Conservation (phyloP, 2,888 invertebrate genomes). For the Agrotis clavis region DNA sequence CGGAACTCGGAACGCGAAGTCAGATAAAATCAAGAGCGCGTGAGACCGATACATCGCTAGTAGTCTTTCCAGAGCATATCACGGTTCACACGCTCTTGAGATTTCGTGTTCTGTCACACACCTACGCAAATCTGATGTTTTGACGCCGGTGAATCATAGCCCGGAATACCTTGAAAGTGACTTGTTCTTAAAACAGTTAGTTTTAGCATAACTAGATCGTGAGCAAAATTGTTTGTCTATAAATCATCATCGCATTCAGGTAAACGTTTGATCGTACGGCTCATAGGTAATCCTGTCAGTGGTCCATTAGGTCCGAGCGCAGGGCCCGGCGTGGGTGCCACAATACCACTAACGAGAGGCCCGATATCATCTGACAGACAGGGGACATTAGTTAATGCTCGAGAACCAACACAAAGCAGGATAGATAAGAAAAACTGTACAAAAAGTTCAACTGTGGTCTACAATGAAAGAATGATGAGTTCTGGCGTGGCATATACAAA, state of each 20-base stretch:
- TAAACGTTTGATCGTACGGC: constrained; percentile 77
- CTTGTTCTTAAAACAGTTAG: constrained; percentile 49
- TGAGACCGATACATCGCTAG: constrained; percentile 82
- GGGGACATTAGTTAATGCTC: constrained; percentile 84
- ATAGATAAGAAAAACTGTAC: constrained; percentile 78
- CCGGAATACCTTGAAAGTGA: constrained; percentile 61
- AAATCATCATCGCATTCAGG: constrained; percentile 75
- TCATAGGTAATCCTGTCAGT: constrained; percentile 82
- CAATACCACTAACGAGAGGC: constrained; percentile 87
- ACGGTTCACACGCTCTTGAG: constrained; percentile 83
- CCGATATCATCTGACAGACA: constrained; percentile 87
- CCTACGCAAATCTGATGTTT: constrained; percentile 77
- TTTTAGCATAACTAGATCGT: constrained; percentile 43
- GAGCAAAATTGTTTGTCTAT: constrained; percentile 60
- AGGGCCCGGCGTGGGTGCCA: constrained; percentile 82
- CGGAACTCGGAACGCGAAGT: constrained; percentile 73
- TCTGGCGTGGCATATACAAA: constrained; percentile 79
- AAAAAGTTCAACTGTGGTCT: constrained; percentile 78
- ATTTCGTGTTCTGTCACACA: constrained; percentile 78
- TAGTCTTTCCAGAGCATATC: constrained; percentile 69
- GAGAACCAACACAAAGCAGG: constrained; percentile 76
- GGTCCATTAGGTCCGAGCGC: constrained; percentile 78
- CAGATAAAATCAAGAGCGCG: constrained; percentile 84
- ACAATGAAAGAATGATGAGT: constrained; percentile 81
- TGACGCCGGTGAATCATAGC: constrained; percentile 75